Evolutionary conservation across 2,797 vertebrate genomes (phyloP).

Genomic region (Bovichtus diacanthus): DNA sequence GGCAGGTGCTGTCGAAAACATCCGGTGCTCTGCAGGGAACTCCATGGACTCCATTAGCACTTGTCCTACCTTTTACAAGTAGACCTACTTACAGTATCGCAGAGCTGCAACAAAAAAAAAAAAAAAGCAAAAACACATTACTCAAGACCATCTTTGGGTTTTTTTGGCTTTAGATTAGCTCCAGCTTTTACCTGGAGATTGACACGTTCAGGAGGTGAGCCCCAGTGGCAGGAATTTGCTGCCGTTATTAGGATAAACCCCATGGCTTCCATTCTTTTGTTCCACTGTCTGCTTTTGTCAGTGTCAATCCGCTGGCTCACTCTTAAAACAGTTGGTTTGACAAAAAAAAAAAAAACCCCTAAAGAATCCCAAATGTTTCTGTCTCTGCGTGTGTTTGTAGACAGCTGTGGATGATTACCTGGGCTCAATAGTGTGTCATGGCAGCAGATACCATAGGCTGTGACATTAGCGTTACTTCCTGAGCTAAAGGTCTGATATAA

Average conservation of each 20-base stretch:
- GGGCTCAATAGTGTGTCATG: conserved; percentile 11
- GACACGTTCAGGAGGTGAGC: conserved; percentile 15
- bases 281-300: conserved; percentile 39
- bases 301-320: conserved; percentile 8
- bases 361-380: conserved; percentile 31
- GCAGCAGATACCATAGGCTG: conserved; percentile 33
- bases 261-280: conserved; percentile 37
- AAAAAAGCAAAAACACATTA: conserved; percentile 38
- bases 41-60: conserved; percentile 9
- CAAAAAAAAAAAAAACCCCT: not conserved
- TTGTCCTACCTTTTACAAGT: not conserved
- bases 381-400: conserved; percentile 29
- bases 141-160: conserved; percentile 27
- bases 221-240: conserved; percentile 40
- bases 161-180: conserved; percentile 24
- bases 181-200: conserved; percentile 40
- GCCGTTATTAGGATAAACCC: conserved; percentile 41
- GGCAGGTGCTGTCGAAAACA: conserved; percentile 50
- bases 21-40: conserved; percentile 19
- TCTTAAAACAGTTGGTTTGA: conserved; percentile 11
- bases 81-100: conserved; percentile 17
- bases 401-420: conserved; percentile 61
- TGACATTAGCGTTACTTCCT: conserved; percentile 57
- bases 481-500: conserved; percentile 49
- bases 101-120: conserved; percentile 14